Percentiles rank a stretch among this genome's conserved stretches.
Evolutionary conservation across 2,113 vertebrate genomes (phyloP).

Genomic region (Laticauda laticaudata): DNA sequence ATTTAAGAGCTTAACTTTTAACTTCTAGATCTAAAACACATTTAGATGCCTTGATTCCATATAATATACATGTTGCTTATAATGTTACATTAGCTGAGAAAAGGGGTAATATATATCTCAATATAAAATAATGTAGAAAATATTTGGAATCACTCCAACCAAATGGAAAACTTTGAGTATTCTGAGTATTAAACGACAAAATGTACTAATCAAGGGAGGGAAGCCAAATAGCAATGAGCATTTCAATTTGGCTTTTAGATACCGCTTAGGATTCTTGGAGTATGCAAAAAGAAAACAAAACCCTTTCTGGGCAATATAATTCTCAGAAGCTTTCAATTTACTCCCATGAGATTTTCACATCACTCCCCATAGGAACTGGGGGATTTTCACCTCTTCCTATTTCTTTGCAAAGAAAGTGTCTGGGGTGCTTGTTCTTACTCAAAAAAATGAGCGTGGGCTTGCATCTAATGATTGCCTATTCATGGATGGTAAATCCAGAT

Average conservation of each 20-base stretch:
- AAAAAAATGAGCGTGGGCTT: neutral
- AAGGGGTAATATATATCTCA: slow-evolving; percentile 41
- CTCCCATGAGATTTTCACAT: neutral
- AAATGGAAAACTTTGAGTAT: slow-evolving; percentile 31
- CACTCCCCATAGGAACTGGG: neutral
- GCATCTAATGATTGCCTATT: neutral
- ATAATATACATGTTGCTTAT: slow-evolving; percentile 27
- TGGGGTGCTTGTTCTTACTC: neutral
- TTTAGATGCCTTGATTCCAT: neutral
- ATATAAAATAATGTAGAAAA: slow-evolving; percentile 40
- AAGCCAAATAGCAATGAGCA: slow-evolving; percentile 1
- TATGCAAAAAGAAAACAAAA: neutral
- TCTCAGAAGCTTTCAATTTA: neutral
- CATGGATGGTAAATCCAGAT: neutral
- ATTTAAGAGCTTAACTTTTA: neutral
- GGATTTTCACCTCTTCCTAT: neutral
- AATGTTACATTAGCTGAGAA: slow-evolving; percentile 13
- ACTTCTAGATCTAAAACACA: neutral
- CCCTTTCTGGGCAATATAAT: neutral
- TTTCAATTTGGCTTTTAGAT: neutral
- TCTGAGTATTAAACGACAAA: neutral
- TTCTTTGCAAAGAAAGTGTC: neutral
- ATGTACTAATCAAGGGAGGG: neutral
- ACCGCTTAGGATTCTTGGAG: neutral
- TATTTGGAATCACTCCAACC: slow-evolving; percentile 44